Evolutionary conservation across 2,113 vertebrate species (phyloP).

Genomic region (Otocyon megalotis): DNA sequence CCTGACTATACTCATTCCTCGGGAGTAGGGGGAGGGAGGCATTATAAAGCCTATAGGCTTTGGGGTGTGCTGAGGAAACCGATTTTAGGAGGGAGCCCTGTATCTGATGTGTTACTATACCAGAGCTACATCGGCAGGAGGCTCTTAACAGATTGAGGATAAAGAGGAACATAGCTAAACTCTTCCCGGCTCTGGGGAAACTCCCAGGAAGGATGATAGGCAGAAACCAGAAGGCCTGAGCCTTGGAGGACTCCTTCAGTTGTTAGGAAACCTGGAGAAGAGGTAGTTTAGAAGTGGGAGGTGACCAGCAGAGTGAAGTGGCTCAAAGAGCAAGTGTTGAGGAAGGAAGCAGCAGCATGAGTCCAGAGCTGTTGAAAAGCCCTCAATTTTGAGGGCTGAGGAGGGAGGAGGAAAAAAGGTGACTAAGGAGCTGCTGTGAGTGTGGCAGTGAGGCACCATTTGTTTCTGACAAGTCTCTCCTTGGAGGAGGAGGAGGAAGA

Average conservation of each 20-base stretch:
- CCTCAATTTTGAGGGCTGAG: not conserved
- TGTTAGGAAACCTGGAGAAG: not conserved
- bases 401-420: not conserved
- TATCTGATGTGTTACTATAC: not conserved
- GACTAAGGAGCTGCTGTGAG: not conserved
- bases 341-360: not conserved
- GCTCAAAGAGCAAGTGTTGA: not conserved
- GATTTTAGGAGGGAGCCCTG: constrained; percentile 12
- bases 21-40: not conserved
- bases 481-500: not conserved
- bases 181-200: not conserved
- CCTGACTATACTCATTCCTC: not conserved
- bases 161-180: not conserved
- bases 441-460: not conserved
- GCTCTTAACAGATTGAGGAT: not conserved
- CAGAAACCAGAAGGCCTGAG: not conserved
- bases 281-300: not conserved
- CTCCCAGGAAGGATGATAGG: not conserved
- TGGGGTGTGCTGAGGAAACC: not conserved
- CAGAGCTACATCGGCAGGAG: not conserved
- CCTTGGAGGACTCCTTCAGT: not conserved
- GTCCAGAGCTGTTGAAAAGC: not conserved
- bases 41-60: not conserved
- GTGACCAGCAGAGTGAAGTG: not conserved
- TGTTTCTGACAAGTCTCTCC: not conserved